A percentile compares a stretch with the other conserved stretches of the same genome.
Conservation (phyloP, 2,113 vertebrate genomes). For the Archocentrus centrarchus region DNA sequence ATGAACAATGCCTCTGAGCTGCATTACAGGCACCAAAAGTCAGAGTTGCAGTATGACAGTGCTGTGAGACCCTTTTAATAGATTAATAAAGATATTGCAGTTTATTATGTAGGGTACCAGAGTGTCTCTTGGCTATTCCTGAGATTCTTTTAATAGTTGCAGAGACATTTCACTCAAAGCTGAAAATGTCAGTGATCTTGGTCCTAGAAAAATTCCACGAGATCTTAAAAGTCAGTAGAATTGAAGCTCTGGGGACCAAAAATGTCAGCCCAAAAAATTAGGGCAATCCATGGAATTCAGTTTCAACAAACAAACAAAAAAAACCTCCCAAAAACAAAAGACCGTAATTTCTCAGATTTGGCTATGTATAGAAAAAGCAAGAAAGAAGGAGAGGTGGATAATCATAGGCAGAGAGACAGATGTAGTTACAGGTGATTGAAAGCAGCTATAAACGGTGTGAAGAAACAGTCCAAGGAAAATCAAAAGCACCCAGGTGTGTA, state of each 20-base stretch:
- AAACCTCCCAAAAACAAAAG: not conserved
- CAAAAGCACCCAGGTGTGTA: slow-evolving; percentile 53
- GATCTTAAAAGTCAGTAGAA: not conserved
- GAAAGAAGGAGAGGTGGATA: slow-evolving; percentile 19
- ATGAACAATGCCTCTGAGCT: not conserved
- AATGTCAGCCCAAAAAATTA: not conserved
- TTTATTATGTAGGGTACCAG: not conserved
- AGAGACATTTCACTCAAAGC: not conserved
- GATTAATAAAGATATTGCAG: not conserved
- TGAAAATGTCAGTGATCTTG: not conserved
- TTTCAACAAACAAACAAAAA: not conserved
- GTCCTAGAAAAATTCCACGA: not conserved
- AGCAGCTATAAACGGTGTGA: slow-evolving; percentile 38
- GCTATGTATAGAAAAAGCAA: not conserved
- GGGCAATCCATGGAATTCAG: not conserved
- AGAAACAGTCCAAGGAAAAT: slow-evolving; percentile 7
- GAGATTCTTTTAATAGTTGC: not conserved
- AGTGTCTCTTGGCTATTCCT: not conserved
- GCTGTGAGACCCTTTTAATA: not conserved
- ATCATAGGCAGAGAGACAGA: not conserved
- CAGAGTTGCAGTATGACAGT: not conserved
- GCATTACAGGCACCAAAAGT: not conserved
- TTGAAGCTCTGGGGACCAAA: not conserved
- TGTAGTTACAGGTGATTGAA: slow-evolving; percentile 33
- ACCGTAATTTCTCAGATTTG: not conserved